Base-by-base conservation (phyloP, 2,888 invertebrate genomes). In the Caenorhabditis macrosperma region DNA sequence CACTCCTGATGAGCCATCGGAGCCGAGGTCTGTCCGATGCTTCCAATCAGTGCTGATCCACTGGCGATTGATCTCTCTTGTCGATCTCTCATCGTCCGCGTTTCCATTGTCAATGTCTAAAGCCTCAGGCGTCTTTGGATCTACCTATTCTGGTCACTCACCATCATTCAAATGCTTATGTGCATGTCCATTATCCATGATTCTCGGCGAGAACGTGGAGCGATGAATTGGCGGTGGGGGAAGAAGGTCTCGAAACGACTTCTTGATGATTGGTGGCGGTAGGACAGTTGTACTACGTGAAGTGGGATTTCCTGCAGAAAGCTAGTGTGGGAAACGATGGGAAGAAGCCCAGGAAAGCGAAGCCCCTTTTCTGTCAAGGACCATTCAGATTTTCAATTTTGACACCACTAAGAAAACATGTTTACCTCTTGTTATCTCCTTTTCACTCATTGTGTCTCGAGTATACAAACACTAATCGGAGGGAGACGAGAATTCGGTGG, bases 21-120 rank as follows among this genome's bases (percentile, higher is more conserved):
- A 86, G 7, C 79, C 79, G 30, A 71, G 35, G 5, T 80, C 80
- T 78, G 78, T 59, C 9, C 82, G 68, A 52, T 80, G 78, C 22
- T 60, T 76, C 83, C 83, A 83, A 35, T 83, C 81, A 9, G 60
- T 72, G 24, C 71, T 61, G 28, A 81, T 68, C 83, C 83, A 83
- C 15, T 77, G 74, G 20, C 75, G 63, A 15, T 68, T 69, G 22
- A 69, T 63, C 15, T 61, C 82, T 22, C 69, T 69, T 9, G 68
- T 76, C 4, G 81, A 81, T 46, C 78, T 66, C 52, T 83, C 83
- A 54, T 81, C 83, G 59, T 83, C 83, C 3, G 78, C 83, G 61
- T 83, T 83, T 35, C 81, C 83, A 71, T 83, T 83, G 69, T 82
- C 83, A 68, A 83, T 76, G 59, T 83, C 83, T 83, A 28, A 69